phyloP scores from a whole-genome alignment of 2,888 invertebrate species.

The Atrina japonica region DNA sequence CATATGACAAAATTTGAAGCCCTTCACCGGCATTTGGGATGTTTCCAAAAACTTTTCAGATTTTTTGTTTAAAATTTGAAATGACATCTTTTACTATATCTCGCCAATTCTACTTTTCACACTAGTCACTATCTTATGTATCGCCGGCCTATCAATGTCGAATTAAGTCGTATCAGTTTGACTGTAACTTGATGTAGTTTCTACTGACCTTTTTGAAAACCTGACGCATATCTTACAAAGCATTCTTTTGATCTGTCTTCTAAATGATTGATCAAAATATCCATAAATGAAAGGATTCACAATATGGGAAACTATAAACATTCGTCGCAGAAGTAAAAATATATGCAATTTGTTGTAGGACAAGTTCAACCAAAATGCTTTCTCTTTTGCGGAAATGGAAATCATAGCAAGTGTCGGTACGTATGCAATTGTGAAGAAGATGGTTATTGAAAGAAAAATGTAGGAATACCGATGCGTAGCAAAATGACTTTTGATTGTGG shows the following conservation, averaged over 20 bases:
- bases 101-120: too few relatives aligned
- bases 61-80: too few relatives aligned
- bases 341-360: conserved; percentile 17
- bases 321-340: conserved; percentile 17
- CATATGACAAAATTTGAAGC: too few relatives aligned
- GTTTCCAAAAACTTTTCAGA: too few relatives aligned
- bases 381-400: not conserved
- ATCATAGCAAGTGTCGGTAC: conserved; percentile 15
- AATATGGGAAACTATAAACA: conserved; percentile 28
- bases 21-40: too few relatives aligned
- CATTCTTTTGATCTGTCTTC: conserved; percentile 23
- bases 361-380: conserved; percentile 21
- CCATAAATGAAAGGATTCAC: conserved; percentile 34
- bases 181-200: too few relatives aligned
- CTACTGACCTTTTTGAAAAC: too few relatives aligned
- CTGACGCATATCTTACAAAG: conserved; percentile 8
- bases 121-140: too few relatives aligned
- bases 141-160: too few relatives aligned
- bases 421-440: conserved; percentile 22
- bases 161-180: too few relatives aligned
- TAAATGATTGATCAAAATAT: conserved; percentile 31
- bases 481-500: conserved; percentile 23
- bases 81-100: too few relatives aligned
- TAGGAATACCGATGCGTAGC: conserved; percentile 21
- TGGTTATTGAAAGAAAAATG: conserved; percentile 25